Percentiles rank a stretch among this genome's conserved stretches.
Conservation (phyloP, 2,113 vertebrate species). For the Alouatta palliata region DNA sequence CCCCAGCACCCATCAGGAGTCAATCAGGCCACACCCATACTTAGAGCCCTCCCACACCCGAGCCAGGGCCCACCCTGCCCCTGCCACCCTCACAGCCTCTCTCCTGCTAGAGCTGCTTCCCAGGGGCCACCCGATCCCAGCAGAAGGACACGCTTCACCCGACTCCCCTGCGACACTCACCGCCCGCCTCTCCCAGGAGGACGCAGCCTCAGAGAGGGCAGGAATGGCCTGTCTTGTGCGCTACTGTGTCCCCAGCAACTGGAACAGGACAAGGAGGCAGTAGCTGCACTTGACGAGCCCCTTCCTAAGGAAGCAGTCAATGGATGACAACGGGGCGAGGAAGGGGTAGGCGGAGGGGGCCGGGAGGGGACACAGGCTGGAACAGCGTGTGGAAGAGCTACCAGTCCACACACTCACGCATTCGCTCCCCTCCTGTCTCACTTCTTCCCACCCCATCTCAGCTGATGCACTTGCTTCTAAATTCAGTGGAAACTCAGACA, state of each 20-base stretch:
- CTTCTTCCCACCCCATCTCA: neutral
- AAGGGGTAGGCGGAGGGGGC: neutral
- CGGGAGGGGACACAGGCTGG: neutral
- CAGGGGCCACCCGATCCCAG: neutral
- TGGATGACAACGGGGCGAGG: no score
- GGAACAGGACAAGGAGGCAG: neutral
- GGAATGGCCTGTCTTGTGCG: neutral
- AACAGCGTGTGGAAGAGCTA: rapidly evolving
- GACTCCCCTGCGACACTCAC: no score
- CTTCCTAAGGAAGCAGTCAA: neutral
- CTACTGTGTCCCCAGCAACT: no score
- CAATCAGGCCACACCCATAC: neutral
- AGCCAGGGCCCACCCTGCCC: neutral
- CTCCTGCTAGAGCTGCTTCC: neutral
- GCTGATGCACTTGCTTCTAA: no score
- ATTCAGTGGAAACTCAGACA: no score
- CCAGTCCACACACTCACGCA: neutral
- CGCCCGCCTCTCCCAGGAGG: neutral
- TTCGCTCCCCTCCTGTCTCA: neutral
- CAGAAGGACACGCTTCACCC: neutral
- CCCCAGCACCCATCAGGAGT: neutral
- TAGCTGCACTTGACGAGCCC: neutral
- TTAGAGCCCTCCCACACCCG: neutral
- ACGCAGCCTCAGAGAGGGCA: neutral
- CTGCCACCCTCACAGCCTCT: neutral